phyloP scores from a whole-genome alignment of 2,888 invertebrate species.

The Microctonus hyperodae region DNA sequence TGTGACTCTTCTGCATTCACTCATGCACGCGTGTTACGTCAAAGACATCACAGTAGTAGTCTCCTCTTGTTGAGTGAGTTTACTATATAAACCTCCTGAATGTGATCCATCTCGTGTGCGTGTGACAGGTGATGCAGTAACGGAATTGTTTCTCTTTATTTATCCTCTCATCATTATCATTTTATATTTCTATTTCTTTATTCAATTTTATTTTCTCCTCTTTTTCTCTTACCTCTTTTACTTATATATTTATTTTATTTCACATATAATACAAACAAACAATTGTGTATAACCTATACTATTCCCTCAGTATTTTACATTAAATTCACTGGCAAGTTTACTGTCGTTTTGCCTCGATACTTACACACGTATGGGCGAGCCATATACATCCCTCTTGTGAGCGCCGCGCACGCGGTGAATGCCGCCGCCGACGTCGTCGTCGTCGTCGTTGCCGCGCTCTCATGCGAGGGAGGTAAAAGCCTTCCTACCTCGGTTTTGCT shows the following conservation, averaged over 20 bases:
- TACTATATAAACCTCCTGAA: constrained; percentile 51
- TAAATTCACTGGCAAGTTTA: constrained; percentile 9
- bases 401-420: background rate
- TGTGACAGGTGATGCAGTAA: constrained; percentile 56
- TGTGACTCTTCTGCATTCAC: background rate
- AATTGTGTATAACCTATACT: too few relatives aligned
- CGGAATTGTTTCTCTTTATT: constrained; percentile 45
- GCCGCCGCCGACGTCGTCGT: background rate
- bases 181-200: constrained; percentile 35
- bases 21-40: constrained; percentile 17
- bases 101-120: constrained; percentile 42
- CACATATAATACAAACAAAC: constrained; percentile 3
- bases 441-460: too few relatives aligned
- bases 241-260: background rate
- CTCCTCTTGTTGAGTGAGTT: constrained; percentile 30
- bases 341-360: constrained; percentile 16
- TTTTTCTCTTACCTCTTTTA: constrained; percentile 15
- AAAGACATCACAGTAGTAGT: too few relatives aligned
- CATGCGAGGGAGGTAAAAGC: constrained; percentile 46
- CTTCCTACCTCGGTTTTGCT: constrained; percentile 47
- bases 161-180: constrained; percentile 33
- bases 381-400: constrained; percentile 20
- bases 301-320: too few relatives aligned
- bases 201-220: constrained; percentile 9
- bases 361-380: constrained; percentile 22